Evolutionary conservation across 2,113 vertebrate genomes (phyloP).

Genomic region (Puma concolor): DNA sequence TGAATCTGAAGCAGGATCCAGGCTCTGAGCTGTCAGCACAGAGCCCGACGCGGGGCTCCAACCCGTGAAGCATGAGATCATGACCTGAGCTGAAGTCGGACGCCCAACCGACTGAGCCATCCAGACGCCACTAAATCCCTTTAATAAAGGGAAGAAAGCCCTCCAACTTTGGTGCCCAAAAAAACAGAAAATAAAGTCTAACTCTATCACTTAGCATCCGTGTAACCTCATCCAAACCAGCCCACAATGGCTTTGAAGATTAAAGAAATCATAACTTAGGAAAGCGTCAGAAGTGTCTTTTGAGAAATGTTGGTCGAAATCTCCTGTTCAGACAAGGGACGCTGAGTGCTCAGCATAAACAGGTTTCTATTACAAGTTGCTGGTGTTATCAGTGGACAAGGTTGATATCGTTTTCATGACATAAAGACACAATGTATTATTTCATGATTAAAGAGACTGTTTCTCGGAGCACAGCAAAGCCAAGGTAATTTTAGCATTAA

Average conservation of each 20-base stretch:
- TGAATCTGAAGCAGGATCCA: no score
- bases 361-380: neutral
- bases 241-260: neutral
- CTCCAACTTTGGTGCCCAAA: fast-evolving
- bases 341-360: no score
- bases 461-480: neutral
- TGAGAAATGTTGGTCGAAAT: neutral
- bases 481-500: neutral
- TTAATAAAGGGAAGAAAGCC: neutral
- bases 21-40: no score
- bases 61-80: no score
- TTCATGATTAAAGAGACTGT: neutral
- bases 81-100: no score
- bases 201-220: neutral
- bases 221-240: no score
- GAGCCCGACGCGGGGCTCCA: no score
- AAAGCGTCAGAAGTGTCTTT: neutral
- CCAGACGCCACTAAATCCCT: neutral
- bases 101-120: no score
- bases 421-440: neutral
- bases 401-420: neutral
- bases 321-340: neutral
- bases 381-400: no score
- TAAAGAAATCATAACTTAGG: neutral
- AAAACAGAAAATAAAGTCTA: neutral